phyloP scores from a whole-genome alignment of 1,140 invertebrate genomes.

The Polypedilum vanderplanki region DNA sequence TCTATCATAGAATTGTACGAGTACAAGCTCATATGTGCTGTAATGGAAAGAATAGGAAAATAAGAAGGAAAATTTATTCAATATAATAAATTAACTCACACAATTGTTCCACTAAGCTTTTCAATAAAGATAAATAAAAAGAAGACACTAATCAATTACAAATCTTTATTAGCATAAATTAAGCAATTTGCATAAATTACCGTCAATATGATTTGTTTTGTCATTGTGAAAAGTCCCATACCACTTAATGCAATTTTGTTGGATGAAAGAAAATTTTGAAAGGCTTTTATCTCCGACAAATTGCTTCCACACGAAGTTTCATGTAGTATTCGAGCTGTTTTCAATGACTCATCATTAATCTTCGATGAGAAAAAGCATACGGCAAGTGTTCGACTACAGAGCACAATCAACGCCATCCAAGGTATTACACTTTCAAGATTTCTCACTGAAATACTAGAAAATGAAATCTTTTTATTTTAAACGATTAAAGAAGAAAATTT shows the following conservation, averaged over 20 bases:
- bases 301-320: not conserved
- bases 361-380: not conserved
- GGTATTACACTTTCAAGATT: not conserved
- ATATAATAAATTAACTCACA: not conserved
- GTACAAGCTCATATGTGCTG: not conserved
- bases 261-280: not conserved
- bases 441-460: not conserved
- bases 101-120: not conserved
- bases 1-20: not conserved
- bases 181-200: not conserved
- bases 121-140: not conserved
- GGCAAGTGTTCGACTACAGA: not conserved
- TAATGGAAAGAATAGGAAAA: no score
- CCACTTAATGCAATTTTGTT: not conserved
- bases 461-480: not conserved
- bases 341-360: slow-evolving; percentile 2
- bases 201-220: slow-evolving; percentile 5
- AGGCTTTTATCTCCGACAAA: not conserved
- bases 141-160: not conserved
- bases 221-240: slow-evolving; percentile 5
- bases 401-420: not conserved
- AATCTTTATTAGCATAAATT: not conserved
- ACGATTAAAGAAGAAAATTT: not conserved
- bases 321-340: not conserved
- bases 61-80: no score